Percentiles rank a stretch among this genome's conserved stretches.
phyloP scores from a whole-genome alignment of 2,888 invertebrate species.

The Podabrus alpinus region DNA sequence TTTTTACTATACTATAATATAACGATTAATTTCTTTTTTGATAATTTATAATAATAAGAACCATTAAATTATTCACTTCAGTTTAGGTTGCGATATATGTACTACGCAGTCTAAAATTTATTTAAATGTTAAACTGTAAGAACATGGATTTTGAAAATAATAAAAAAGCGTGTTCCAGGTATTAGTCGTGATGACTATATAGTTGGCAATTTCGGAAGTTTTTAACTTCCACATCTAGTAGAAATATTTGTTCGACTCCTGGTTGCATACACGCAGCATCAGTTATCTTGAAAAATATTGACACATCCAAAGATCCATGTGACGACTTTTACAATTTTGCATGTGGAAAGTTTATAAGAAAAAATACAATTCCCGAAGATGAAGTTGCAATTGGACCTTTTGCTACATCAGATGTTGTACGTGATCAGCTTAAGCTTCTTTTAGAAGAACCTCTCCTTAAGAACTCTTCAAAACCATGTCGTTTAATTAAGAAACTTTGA shows the following conservation, averaged over 20 bases:
- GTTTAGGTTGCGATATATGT: too few species aligned
- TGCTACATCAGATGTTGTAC: conserved; percentile 72
- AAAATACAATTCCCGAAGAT: conserved; percentile 77
- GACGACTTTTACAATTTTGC: conserved; percentile 82
- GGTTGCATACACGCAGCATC: conserved; percentile 85
- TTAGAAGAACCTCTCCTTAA: conserved; percentile 67
- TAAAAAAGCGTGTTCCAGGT: background rate
- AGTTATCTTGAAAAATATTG: conserved; percentile 71
- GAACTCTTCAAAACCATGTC: conserved; percentile 71
- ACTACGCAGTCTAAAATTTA: background rate
- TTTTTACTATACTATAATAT: too few species aligned
- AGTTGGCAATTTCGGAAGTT: too few species aligned
- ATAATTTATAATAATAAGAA: background rate
- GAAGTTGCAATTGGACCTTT: conserved; percentile 78
- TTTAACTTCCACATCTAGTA: too few species aligned
- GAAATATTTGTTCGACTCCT: conserved; percentile 67
- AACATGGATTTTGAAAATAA: background rate
- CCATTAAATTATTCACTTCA: background rate
- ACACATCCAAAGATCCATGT: conserved; percentile 72
- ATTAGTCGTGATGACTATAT: too few species aligned
- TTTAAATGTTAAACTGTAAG: background rate
- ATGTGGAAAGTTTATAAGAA: conserved; percentile 74
- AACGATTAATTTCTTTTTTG: too few species aligned
- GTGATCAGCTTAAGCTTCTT: conserved; percentile 71
- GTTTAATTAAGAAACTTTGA: conserved; percentile 79